Evolutionary conservation across 2,888 invertebrate genomes (phyloP), one percentile per base, ranked within the genome.

Genomic region (Cataglyphis livida): DNA sequence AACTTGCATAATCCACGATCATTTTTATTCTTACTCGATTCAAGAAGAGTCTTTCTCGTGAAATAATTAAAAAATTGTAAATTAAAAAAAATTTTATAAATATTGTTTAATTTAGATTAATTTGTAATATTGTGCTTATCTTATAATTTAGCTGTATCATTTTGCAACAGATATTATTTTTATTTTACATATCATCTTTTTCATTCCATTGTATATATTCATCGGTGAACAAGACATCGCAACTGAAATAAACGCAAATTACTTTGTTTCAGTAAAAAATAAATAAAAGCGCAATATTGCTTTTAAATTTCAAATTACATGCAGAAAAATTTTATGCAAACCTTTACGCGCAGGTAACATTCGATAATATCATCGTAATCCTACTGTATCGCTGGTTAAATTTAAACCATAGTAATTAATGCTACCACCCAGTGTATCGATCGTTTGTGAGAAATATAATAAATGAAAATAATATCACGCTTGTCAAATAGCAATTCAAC

Each of bases 351-450:
- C 48, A 9, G 25, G 61, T 12, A 28, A 73, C 62, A 28, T 74
- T 74, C 15, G 41, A 25, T 41, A n/a, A 74, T 44, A 74, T 62
- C 4, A n/a, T n/a, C 41, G 41, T 15, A 3, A 15, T 21, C n/a
- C 41, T 12, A 38, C 59, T 28, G 15, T 59, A 25, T 59, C n/a
- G 73, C 28, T 44, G 15, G 73, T 74, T 74, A 44, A 74, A 62
- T 44, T 74, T 74, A 74, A 44, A 74, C 62, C 73, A 74, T n/a
- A 44, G 28, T 74, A 74, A 74, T 74, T 74, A 74, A 74, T 74
- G 73, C n/a, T 59, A 41, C 15, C 28, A 62, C n/a, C 28, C 41
- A 44, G 15, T 28, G 28, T 44, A 74, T 62, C 65, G 48, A 41
- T 75, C 21, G 32, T 32, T 48, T 41, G 9, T 18, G 35, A 65